Conservation (phyloP, 1,140 invertebrate genomes). For the Bombus breviceps region DNA sequence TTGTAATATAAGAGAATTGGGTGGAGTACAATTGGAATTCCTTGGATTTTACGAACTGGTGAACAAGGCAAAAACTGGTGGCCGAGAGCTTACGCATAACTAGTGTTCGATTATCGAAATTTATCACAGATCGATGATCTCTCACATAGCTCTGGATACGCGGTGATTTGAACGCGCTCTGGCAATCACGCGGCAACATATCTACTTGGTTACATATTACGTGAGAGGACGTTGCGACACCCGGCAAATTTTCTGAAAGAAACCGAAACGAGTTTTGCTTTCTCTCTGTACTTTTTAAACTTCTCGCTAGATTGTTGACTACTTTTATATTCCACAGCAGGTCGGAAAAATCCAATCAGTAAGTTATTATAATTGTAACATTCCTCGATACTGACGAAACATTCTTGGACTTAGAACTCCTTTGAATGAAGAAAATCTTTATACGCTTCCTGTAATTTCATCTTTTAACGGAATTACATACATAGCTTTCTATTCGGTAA, state of each 20-base stretch:
- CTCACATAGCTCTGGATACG: too few relatives aligned
- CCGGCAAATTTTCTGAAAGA: constrained; percentile 64
- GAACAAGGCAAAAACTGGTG: not conserved
- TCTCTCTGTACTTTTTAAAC: constrained; percentile 53
- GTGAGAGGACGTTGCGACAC: constrained; percentile 60
- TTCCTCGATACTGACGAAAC: not conserved
- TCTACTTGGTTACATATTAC: constrained; percentile 43
- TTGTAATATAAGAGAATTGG: not conserved
- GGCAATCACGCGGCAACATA: constrained; percentile 20
- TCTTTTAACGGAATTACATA: not conserved
- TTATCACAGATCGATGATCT: not conserved
- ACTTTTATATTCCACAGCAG: not conserved
- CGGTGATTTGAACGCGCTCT: not conserved
- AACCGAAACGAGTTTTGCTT: constrained; percentile 57
- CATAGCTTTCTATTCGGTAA: not conserved
- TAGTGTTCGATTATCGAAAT: not conserved
- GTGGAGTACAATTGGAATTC: not conserved
- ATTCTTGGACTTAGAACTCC: not conserved
- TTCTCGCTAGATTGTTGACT: not conserved
- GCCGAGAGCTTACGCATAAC: not conserved
- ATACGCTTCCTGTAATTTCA: not conserved
- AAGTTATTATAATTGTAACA: not conserved
- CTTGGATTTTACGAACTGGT: too few relatives aligned
- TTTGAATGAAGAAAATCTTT: not conserved
- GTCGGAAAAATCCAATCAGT: not conserved